A percentile compares a stretch with the other conserved stretches of the same genome.
These are phyloP conservation scores for Brachionichthys hirsutus DNA, from an alignment of 2,113 vertebrate genomes.

Conservation along the genomic window DNA sequence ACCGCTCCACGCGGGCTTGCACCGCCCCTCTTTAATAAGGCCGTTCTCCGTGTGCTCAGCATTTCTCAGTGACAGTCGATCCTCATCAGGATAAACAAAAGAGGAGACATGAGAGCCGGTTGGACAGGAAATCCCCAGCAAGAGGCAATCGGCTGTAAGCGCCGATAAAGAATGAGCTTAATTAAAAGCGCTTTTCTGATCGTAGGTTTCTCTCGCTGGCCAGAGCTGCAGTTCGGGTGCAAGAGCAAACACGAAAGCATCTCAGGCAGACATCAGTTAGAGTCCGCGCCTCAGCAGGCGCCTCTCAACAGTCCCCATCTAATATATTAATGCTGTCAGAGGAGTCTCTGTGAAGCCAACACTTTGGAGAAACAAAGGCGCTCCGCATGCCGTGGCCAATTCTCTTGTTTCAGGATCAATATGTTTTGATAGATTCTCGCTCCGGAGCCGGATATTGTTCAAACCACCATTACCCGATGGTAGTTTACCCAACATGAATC, in stretches of 20 bases:
- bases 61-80: conserved; percentile 62
- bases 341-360: conserved; percentile 77
- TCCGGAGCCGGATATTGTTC: conserved; percentile 79
- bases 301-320: conserved; percentile 70
- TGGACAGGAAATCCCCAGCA: conserved; percentile 36
- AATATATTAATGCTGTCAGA: conserved; percentile 83
- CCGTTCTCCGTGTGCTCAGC: conserved; percentile 52
- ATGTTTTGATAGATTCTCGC: conserved; percentile 83
- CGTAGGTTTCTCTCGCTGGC: conserved; percentile 20
- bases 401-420: conserved; percentile 81
- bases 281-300: conserved; percentile 65
- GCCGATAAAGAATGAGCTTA: conserved; percentile 50
- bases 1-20: conserved; percentile 43
- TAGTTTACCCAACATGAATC: conserved; percentile 82
- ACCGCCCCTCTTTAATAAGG: conserved; percentile 59
- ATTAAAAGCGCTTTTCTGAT: conserved; percentile 59
- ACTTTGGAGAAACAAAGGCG: conserved; percentile 79
- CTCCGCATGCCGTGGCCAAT: conserved; percentile 76
- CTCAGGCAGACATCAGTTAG: conserved; percentile 57
- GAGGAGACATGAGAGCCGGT: conserved; percentile 44
- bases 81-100: conserved; percentile 66
- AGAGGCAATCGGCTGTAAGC: conserved; percentile 46
- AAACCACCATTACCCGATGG: conserved; percentile 79
- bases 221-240: conserved; percentile 32
- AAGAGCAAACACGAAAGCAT: conserved; percentile 25